Evolutionary conservation across 1,140 invertebrate genomes (phyloP), one percentile per base, ranked within the genome.

Genomic region (Steinernema feltiae): DNA sequence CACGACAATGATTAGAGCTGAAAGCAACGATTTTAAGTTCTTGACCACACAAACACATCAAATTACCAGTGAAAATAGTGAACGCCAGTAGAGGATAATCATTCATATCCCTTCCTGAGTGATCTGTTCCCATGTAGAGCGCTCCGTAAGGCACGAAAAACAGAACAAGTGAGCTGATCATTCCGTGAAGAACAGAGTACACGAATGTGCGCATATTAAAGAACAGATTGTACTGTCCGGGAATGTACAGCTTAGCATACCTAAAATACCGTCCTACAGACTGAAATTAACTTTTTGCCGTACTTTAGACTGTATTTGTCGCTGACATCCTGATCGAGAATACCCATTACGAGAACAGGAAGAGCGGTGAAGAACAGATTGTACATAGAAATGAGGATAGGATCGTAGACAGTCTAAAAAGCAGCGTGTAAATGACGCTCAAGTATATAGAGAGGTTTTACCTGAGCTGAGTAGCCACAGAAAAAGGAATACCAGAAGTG

Each of bases 401-500:
- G 94, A 90, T 98, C 95, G 88, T 95, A 97, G 79, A 98, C 92
- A 82, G 94, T 97, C 94, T 98, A 90, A 76, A 91, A 90, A n/a
- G n/a, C n/a, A n/a, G n/a, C n/a, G n/a, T n/a, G n/a, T n/a, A n/a
- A n/a, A n/a, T n/a, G n/a, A n/a, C n/a, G n/a, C n/a, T n/a, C n/a
- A n/a, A n/a, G n/a, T n/a, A n/a, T n/a, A n/a, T n/a, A n/a, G n/a
- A n/a, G n/a, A n/a, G n/a, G n/a, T n/a, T n/a, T n/a, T n/a, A 97
- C 96, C 92, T 98, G 96, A 81, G 97, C 97, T 87, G 94, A 97
- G 87, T 98, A 99, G 85, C 96, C 97, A 88, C 95, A 98, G 89
- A 98, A 99, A 87, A 99, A 98, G 63, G 95, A 95, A 90, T 93
- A 99, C 97, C 97, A 99, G 87, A 99, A 97, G 88, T 99, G 95